Conservation (phyloP, 2,113 vertebrate genomes). For the Hyperoodon ampullatus region DNA sequence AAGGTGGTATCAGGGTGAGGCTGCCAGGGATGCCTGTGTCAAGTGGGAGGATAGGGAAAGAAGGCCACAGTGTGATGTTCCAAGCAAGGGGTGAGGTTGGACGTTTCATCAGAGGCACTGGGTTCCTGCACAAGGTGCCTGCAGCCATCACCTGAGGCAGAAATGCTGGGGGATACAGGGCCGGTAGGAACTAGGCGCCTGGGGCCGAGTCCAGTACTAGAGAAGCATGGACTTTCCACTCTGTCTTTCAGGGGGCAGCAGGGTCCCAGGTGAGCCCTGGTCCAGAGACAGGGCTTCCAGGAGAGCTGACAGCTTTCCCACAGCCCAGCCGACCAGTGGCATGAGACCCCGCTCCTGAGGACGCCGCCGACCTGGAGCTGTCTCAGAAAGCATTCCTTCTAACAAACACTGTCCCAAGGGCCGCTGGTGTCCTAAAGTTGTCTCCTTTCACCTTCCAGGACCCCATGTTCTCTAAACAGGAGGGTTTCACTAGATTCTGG, state of each 20-base stretch:
- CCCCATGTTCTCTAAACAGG: background rate
- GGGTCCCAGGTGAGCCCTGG: background rate
- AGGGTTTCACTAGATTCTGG: background rate
- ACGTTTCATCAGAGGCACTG: background rate
- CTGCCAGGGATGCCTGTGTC: background rate
- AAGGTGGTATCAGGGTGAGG: background rate
- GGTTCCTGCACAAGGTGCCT: background rate
- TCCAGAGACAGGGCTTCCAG: background rate
- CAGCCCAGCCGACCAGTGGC: background rate
- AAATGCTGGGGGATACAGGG: background rate
- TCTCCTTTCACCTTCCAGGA: background rate
- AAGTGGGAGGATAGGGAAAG: background rate
- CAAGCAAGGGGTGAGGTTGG: background rate
- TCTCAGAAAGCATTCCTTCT: background rate
- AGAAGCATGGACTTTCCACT: background rate
- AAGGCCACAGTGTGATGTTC: background rate
- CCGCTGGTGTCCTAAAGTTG: background rate
- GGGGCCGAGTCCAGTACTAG: background rate
- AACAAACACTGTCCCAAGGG: background rate
- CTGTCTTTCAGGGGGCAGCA: background rate
- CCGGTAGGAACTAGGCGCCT: background rate
- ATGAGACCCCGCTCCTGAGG: background rate
- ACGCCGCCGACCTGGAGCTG: accelerated
- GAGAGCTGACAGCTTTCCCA: background rate
- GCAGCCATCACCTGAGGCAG: background rate